Conservation (phyloP, 2,113 vertebrate species). For the Lagopus muta region DNA sequence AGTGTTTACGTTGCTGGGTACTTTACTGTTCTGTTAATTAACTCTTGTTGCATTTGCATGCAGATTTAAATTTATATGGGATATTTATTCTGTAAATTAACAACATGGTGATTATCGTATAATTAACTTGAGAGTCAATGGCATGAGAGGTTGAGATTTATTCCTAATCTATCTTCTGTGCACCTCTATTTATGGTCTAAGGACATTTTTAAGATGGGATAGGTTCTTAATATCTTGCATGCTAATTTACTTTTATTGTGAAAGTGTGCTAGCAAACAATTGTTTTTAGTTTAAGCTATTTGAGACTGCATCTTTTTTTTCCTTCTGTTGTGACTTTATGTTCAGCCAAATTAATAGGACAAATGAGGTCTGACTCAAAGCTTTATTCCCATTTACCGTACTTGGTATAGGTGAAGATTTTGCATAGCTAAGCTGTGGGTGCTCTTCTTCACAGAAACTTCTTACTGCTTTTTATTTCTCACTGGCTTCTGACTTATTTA, state of each 20-base stretch:
- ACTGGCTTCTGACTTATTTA: not conserved
- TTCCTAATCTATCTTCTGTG: conserved; percentile 52
- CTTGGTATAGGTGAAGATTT: conserved; percentile 1
- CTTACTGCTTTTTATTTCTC: not conserved
- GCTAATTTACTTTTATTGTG: conserved; percentile 64
- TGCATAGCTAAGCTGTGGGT: not conserved
- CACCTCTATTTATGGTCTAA: conserved; percentile 43
- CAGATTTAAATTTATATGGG: conserved; percentile 60
- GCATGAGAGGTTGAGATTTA: conserved; percentile 39
- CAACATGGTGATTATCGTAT: conserved; percentile 57
- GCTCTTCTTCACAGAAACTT: not conserved
- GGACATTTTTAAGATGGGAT: conserved; percentile 38
- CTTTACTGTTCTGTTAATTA: conserved; percentile 66
- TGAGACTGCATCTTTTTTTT: not conserved
- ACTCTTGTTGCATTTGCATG: conserved; percentile 49
- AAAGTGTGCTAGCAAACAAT: conserved; percentile 13
- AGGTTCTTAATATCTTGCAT: conserved; percentile 56
- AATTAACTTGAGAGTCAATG: conserved; percentile 66
- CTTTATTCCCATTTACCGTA: conserved; percentile 14
- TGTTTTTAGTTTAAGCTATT: conserved; percentile 47
- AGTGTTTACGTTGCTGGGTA: conserved; percentile 43
- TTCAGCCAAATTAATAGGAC: conserved; percentile 20
- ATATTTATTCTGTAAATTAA: conserved; percentile 64
- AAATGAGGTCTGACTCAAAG: conserved; percentile 32
- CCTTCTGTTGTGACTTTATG: not conserved